phyloP scores from a whole-genome alignment of 1,140 invertebrate genomes.

The Drosophila rufa region DNA sequence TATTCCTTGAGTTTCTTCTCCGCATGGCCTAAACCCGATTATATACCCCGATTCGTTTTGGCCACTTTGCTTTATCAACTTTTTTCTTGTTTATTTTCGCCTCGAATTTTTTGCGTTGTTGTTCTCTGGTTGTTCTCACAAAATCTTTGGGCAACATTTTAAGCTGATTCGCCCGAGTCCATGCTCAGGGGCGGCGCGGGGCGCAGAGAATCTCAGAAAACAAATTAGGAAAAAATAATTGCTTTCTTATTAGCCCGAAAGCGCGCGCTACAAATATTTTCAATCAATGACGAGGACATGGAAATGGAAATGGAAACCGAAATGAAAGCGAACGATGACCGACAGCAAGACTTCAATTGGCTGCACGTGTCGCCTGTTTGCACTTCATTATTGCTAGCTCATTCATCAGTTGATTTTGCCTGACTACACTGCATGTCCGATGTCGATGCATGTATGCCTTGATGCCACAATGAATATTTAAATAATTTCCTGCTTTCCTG shows the following conservation, averaged over 20 bases:
- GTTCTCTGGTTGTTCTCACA: conserved; percentile 26
- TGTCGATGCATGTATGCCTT: conserved; percentile 20
- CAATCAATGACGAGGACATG: conserved; percentile 46
- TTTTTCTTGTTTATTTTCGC: conserved; percentile 58
- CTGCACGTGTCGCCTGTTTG: conserved; percentile 61
- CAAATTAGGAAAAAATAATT: conserved; percentile 77
- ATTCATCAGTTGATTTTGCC: conserved; percentile 64
- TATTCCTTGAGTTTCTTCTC: conserved; percentile 6
- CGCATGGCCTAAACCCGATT: conserved; percentile 29
- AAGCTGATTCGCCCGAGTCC: conserved; percentile 57
- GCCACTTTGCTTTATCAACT: conserved; percentile 68
- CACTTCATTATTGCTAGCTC: conserved; percentile 66
- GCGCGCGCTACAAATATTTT: conserved; percentile 52
- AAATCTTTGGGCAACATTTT: conserved; percentile 51
- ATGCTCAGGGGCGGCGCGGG: not conserved
- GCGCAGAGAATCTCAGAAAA: conserved; percentile 40
- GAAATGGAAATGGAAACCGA: conserved; percentile 1
- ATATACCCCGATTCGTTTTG: conserved; percentile 33
- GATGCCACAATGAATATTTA: conserved; percentile 53
- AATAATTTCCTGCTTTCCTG: conserved; percentile 52
- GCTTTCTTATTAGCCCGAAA: conserved; percentile 60
- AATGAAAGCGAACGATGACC: not conserved
- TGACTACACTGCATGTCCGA: not conserved
- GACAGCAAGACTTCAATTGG: conserved; percentile 1
- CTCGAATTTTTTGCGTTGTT: conserved; percentile 45